phyloP scores from a whole-genome alignment of 2,113 vertebrate species.

The Excalfactoria chinensis region DNA sequence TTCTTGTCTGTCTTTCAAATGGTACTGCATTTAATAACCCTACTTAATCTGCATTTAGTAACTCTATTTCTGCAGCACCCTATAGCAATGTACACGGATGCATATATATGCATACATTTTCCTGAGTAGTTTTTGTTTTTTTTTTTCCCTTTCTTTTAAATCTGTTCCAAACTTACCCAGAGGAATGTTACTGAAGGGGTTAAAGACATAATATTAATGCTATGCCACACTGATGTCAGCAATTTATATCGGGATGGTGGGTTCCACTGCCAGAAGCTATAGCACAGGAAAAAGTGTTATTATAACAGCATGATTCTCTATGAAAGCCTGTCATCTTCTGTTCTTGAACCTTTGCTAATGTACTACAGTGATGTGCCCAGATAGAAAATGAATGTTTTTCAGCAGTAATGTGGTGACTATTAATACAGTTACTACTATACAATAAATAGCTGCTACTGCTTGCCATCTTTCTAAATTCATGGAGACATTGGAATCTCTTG shows the following conservation, averaged over 20 bases:
- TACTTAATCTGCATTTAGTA: neutral
- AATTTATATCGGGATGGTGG: conserved; percentile 34
- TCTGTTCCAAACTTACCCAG: neutral
- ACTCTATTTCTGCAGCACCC: neutral
- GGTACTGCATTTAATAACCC: neutral
- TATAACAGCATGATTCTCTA: conserved; percentile 42
- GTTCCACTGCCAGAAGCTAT: conserved; percentile 49
- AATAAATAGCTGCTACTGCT: conserved; percentile 41
- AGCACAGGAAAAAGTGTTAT: conserved; percentile 38
- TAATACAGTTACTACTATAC: conserved; percentile 52
- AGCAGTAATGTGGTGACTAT: conserved; percentile 42
- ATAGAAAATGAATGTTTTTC: conserved; percentile 62
- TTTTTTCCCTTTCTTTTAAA: neutral
- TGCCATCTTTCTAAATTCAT: conserved; percentile 42
- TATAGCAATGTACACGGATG: too few relatives aligned
- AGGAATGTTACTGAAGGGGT: neutral
- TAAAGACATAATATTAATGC: conserved; percentile 36
- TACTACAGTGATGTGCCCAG: conserved; percentile 56
- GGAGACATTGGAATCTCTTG: neutral
- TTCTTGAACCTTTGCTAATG: conserved; percentile 62
- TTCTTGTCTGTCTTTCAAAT: neutral
- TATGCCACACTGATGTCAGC: conserved; percentile 38
- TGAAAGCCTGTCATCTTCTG: conserved; percentile 73
- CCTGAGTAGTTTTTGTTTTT: neutral
- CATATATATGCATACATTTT: neutral